These are phyloP conservation scores for Uromys caudimaculatus DNA, from an alignment of 2,797 vertebrate genomes.

Conservation along the genomic window DNA sequence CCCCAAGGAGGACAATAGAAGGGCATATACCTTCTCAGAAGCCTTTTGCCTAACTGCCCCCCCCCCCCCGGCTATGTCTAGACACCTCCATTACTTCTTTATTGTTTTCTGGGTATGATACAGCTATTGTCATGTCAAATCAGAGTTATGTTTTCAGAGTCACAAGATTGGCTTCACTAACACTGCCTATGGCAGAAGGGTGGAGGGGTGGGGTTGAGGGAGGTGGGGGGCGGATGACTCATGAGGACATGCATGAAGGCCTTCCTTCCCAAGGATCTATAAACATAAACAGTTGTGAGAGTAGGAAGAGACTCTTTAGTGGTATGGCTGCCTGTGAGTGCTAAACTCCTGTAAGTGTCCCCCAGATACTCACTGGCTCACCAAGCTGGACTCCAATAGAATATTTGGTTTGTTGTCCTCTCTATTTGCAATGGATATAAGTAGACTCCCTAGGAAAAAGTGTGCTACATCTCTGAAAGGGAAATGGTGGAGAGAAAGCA, in stretches of 20 bases:
- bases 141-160: background rate
- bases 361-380: background rate
- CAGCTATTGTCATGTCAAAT: background rate
- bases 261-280: background rate
- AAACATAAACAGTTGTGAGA: background rate
- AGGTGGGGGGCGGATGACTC: background rate
- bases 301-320: background rate
- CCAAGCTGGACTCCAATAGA: background rate
- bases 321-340: background rate
- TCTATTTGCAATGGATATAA: background rate
- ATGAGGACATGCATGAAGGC: background rate
- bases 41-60: background rate
- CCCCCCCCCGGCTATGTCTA: background rate
- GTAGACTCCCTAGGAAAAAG: background rate
- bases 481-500: rapidly evolving
- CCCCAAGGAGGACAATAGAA: background rate
- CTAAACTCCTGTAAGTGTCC: background rate
- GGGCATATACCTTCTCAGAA: background rate
- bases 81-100: background rate
- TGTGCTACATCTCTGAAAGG: background rate
- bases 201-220: background rate
- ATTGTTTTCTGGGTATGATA: background rate
- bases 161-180: background rate
- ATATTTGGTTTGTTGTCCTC: background rate
- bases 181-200: background rate